A percentile compares a stretch with the other conserved stretches of the same genome.
Evolutionary conservation across 2,888 invertebrate genomes (phyloP).

Genomic region (Incurvaria masculella): DNA sequence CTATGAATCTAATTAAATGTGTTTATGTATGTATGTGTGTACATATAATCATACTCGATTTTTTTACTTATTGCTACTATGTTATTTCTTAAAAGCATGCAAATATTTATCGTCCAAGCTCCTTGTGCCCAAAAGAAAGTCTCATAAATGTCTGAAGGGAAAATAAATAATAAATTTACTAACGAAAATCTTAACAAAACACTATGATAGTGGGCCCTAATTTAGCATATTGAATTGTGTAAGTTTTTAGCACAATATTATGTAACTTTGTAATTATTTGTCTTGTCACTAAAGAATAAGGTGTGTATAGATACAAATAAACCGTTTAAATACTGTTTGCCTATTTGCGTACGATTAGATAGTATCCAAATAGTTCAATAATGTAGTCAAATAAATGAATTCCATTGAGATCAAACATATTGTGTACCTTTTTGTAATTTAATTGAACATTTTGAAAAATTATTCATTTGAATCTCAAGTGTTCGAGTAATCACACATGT

Average conservation of each 20-base stretch:
- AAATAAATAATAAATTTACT: too few species aligned
- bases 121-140: too few species aligned
- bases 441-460: constrained; percentile 33
- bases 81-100: too few species aligned
- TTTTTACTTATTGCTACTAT: too few species aligned
- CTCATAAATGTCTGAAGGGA: too few species aligned
- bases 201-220: not conserved
- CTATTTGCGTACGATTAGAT: not conserved
- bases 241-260: constrained; percentile 4
- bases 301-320: too few species aligned
- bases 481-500: constrained; percentile 50
- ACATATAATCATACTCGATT: too few species aligned
- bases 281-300: not conserved
- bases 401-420: not conserved
- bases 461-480: constrained; percentile 57
- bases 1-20: too few species aligned
- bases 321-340: not conserved
- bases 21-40: too few species aligned
- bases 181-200: too few species aligned
- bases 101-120: too few species aligned
- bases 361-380: constrained; percentile 22
- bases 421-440: constrained; percentile 36
- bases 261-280: constrained; percentile 7
- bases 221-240: not conserved
- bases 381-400: constrained; percentile 1